Percentiles rank a stretch among this genome's conserved stretches.
phyloP scores from a whole-genome alignment of 2,888 invertebrate species.

The Suillia variegata region DNA sequence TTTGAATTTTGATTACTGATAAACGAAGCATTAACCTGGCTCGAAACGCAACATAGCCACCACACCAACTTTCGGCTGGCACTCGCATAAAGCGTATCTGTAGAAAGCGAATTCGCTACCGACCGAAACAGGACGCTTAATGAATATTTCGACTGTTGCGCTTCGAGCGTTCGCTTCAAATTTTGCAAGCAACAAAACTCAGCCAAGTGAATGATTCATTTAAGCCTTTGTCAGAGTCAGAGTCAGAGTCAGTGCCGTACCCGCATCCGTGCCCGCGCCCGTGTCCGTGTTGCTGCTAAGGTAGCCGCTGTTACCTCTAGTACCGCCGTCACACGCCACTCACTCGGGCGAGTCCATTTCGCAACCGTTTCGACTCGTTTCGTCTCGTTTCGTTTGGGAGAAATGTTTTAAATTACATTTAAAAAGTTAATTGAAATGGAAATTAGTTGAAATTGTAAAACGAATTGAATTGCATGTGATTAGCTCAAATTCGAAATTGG shows the following conservation, averaged over 20 bases:
- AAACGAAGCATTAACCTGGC: conserved; percentile 37
- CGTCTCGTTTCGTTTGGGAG: too few relatives aligned
- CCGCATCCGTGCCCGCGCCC: conserved; percentile 12
- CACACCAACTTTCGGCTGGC: background rate
- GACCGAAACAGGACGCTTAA: conserved; percentile 43
- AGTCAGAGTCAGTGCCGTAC: conserved; percentile 4
- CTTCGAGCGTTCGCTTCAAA: conserved; percentile 29
- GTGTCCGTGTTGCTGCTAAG: background rate
- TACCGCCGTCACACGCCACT: background rate
- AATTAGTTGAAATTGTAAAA: conserved; percentile 60
- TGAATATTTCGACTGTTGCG: conserved; percentile 50
- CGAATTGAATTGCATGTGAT: conserved; percentile 59
- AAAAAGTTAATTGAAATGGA: conserved; percentile 60
- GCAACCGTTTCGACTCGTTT: too few relatives aligned
- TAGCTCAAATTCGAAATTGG: conserved; percentile 53
- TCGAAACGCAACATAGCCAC: conserved; percentile 1
- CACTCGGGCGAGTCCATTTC: conserved; percentile 3
- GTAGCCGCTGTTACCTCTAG: background rate
- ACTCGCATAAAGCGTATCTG: background rate
- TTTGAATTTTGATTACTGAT: conserved; percentile 47
- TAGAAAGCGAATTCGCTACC: conserved; percentile 2
- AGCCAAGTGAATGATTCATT: conserved; percentile 58
- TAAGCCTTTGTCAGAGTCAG: conserved; percentile 53
- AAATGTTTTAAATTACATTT: conserved; percentile 57
- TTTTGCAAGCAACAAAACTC: conserved; percentile 37